Evolutionary conservation across 2,888 invertebrate species (phyloP).

Genomic region (Norana najaformis): DNA sequence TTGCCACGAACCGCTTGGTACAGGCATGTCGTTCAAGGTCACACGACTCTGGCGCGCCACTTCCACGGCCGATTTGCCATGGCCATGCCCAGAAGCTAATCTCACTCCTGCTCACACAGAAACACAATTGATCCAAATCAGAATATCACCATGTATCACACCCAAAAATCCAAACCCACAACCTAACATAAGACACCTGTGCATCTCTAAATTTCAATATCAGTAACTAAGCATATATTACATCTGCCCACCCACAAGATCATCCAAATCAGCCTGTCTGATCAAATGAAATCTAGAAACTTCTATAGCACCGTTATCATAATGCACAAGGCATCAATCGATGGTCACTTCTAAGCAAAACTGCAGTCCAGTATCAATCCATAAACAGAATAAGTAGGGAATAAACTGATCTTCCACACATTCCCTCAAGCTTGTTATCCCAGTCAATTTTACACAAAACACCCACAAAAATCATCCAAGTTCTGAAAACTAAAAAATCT

Average conservation of each 20-base stretch:
- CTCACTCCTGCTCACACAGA: conserved; percentile 19
- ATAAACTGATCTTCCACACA: too few relatives aligned
- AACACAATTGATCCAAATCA: neutral
- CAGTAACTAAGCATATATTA: neutral
- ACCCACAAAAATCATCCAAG: too few relatives aligned
- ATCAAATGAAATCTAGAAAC: neutral
- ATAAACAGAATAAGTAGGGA: neutral
- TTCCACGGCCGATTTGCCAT: conserved; percentile 1
- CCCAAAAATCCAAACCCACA: neutral
- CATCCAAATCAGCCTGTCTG: neutral
- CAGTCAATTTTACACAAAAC: too few relatives aligned
- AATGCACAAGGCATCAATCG: neutral
- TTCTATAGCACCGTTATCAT: neutral
- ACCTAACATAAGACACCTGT: neutral
- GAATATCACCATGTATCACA: too few relatives aligned
- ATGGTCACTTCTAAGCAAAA: neutral
- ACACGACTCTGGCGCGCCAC: conserved; percentile 23
- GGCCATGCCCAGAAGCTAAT: conserved; percentile 27
- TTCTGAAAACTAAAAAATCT: too few relatives aligned
- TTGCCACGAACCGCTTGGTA: conserved; percentile 51
- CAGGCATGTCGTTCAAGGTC: conserved; percentile 48
- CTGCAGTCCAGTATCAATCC: neutral
- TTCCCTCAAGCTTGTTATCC: too few relatives aligned
- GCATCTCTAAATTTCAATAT: neutral
- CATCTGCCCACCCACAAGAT: too few relatives aligned